A percentile compares a stretch with the other conserved stretches of the same genome.
These are phyloP conservation scores for Piezodorus guildinii DNA, from an alignment of 1,140 invertebrate species.

Conservation along the genomic window DNA sequence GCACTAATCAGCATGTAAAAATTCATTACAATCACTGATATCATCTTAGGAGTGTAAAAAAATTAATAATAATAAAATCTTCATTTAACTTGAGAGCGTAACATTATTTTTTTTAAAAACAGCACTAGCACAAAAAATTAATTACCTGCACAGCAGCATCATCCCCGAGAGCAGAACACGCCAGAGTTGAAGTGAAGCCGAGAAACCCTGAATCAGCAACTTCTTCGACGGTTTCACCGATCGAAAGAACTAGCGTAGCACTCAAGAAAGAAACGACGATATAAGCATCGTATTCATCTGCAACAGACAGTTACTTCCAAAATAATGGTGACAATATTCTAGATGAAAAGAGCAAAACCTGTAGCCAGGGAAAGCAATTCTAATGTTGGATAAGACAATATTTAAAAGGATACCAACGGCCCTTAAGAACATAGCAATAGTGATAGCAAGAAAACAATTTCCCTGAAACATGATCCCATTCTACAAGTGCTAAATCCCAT, in stretches of 20 bases:
- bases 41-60: no score
- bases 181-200: constrained; percentile 93
- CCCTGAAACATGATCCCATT: no score
- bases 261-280: constrained; percentile 99
- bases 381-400: no score
- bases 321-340: not conserved
- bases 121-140: constrained; percentile 17
- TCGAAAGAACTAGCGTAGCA: constrained; percentile 96
- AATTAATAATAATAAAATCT: no score
- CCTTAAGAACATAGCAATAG: no score
- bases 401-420: no score
- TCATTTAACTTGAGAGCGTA: no score
- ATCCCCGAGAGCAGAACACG: constrained; percentile 92
- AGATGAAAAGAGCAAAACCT: not conserved
- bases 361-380: not conserved
- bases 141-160: constrained; percentile 91
- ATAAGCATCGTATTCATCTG: constrained; percentile 98
- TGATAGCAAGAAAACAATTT: no score
- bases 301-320: constrained; percentile 41
- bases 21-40: no score
- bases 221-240: constrained; percentile 99
- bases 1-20: no score
- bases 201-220: constrained; percentile 98
- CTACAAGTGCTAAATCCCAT: no score
- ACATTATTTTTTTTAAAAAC: no score